phyloP scores from a whole-genome alignment of 30 jellyfish, hydroid and myxozoan species.

The Chironex yamaguchii region DNA sequence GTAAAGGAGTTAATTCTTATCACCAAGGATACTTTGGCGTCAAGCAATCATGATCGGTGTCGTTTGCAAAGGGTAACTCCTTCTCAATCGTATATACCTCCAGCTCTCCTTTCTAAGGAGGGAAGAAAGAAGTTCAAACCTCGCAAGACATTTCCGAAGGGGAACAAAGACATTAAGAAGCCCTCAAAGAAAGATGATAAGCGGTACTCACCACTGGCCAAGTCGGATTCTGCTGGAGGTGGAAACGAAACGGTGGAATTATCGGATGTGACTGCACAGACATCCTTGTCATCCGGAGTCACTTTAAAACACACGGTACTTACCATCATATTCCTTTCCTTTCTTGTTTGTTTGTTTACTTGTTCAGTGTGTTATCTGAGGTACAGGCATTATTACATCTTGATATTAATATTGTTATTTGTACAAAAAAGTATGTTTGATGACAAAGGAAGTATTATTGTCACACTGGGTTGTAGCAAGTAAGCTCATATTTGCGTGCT shows the following conservation, averaged over 20 bases:
- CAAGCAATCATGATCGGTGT: slow-evolving; percentile 71
- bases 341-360: no score
- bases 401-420: no score
- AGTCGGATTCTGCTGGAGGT: not conserved
- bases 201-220: not conserved
- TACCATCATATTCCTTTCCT: not conserved
- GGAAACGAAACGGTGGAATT: not conserved
- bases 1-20: slow-evolving; percentile 36
- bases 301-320: no score
- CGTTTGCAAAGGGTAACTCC: not conserved
- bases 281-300: slow-evolving; percentile 1
- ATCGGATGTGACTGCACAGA: not conserved
- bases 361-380: no score
- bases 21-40: slow-evolving; percentile 52
- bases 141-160: slow-evolving; percentile 25
- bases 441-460: no score
- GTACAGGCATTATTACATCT: no score
- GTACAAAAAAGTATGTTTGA: no score
- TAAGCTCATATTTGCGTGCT: no score
- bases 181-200: not conserved
- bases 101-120: not conserved
- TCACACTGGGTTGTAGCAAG: no score
- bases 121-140: not conserved
- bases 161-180: not conserved
- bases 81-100: not conserved